Conservation (phyloP, 2,113 vertebrate species). For the Lates calcarifer region DNA sequence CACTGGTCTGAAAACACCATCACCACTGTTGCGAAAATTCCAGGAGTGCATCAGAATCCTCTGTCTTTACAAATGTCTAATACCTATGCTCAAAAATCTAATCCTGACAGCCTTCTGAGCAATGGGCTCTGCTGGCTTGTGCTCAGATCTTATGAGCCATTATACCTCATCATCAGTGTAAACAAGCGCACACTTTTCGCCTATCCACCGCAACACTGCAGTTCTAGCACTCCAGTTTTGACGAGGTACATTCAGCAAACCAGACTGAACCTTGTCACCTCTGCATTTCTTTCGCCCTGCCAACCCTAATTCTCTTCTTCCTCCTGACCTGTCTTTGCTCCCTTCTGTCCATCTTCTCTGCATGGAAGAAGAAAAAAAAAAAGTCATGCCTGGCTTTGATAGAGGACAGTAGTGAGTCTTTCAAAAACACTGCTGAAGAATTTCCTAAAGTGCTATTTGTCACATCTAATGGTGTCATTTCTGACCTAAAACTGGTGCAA, state of each 20-base stretch:
- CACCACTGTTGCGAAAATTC: not conserved
- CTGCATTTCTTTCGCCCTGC: constrained; percentile 46
- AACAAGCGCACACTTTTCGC: constrained; percentile 18
- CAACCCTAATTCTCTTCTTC: constrained; percentile 41
- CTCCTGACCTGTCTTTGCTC: constrained; percentile 8
- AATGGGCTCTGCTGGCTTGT: not conserved
- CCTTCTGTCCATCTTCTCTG: constrained; percentile 16
- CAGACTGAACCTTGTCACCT: constrained; percentile 38
- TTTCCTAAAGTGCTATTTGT: not conserved
- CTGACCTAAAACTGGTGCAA: constrained; percentile 25
- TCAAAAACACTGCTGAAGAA: not conserved
- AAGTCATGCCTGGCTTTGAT: not conserved
- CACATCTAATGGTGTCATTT: constrained; percentile 11
- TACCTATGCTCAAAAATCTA: not conserved
- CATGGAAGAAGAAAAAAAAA: constrained; percentile 6
- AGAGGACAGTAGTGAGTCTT: not conserved
- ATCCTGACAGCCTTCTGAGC: not conserved
- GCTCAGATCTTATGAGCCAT: constrained; percentile 13
- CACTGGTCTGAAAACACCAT: not conserved
- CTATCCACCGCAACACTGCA: not conserved
- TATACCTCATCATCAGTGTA: constrained; percentile 28
- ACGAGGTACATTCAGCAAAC: constrained; percentile 18
- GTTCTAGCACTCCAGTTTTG: constrained; percentile 10
- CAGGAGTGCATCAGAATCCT: not conserved
- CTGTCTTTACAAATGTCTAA: not conserved